phyloP scores from a whole-genome alignment of 2,888 invertebrate genomes.

The Agriopis aurantiaria region DNA sequence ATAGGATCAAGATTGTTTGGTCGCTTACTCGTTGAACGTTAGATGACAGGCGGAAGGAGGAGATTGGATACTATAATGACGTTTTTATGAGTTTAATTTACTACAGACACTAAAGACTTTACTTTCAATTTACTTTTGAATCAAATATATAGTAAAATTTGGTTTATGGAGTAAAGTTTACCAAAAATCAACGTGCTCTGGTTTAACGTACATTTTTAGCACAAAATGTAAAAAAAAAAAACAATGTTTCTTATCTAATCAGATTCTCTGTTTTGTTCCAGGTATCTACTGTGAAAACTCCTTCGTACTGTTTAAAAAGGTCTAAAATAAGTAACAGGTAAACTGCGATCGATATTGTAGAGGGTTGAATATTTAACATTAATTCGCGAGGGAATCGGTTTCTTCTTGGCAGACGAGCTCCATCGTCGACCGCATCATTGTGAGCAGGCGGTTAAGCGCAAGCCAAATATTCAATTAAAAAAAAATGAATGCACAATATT shows the following conservation, averaged over 20 bases:
- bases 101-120: neutral
- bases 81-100: constrained; percentile 26
- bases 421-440: no score
- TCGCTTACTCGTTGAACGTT: neutral
- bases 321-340: no score
- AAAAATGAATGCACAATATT: no score
- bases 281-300: neutral
- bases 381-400: no score
- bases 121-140: constrained; percentile 16
- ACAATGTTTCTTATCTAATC: neutral
- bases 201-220: neutral
- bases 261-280: neutral
- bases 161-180: neutral
- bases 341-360: no score
- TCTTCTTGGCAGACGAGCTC: no score
- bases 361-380: no score
- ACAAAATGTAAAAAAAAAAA: no score
- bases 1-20: constrained; percentile 2
- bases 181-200: no score
- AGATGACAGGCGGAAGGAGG: constrained; percentile 16
- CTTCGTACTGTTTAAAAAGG: no score
- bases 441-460: no score
- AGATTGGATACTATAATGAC: constrained; percentile 23
- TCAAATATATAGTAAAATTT: neutral
- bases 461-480: no score